A percentile compares a stretch with the other conserved stretches of the same genome.
Conservation (phyloP, 2,113 vertebrate species). For the Cricetomys ansorgei region DNA sequence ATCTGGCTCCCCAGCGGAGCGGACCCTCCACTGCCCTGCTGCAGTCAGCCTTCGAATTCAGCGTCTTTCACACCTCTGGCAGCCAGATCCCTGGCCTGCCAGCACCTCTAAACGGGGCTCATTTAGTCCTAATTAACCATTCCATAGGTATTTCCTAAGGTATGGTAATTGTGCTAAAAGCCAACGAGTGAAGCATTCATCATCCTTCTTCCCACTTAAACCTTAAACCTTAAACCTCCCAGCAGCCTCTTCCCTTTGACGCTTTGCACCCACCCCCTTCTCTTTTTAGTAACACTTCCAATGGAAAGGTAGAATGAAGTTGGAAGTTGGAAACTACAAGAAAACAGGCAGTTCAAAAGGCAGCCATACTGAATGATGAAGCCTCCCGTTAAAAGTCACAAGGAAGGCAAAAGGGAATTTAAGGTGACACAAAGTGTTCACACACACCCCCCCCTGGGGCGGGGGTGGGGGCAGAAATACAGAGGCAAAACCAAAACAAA, state of each 20-base stretch:
- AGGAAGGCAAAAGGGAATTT: background rate
- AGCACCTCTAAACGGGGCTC: conserved; percentile 85
- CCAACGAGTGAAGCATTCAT: conserved; percentile 88
- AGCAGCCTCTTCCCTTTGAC: conserved; percentile 58
- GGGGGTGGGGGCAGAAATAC: too few relatives aligned
- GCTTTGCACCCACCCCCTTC: background rate
- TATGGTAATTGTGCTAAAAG: conserved; percentile 89
- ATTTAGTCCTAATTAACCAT: conserved; percentile 90
- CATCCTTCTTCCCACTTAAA: conserved; percentile 83
- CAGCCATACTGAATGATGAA: conserved; percentile 63
- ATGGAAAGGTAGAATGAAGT: conserved; percentile 81
- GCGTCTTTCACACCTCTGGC: conserved; percentile 86
- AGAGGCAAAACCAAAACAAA: too few relatives aligned
- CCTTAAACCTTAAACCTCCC: too few relatives aligned
- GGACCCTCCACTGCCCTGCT: conserved; percentile 82
- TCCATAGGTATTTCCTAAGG: conserved; percentile 87
- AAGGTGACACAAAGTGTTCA: conserved; percentile 23
- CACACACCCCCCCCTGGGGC: too few relatives aligned
- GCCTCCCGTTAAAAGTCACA: background rate
- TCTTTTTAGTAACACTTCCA: conserved; percentile 83
- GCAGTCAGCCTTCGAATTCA: conserved; percentile 87
- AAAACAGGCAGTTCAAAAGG: conserved; percentile 81
- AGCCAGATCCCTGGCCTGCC: conserved; percentile 85
- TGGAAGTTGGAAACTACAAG: conserved; percentile 75
- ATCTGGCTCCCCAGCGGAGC: conserved; percentile 82